Base-by-base conservation (phyloP, 2,113 vertebrate genomes). In the Paramormyrops kingsleyae region DNA sequence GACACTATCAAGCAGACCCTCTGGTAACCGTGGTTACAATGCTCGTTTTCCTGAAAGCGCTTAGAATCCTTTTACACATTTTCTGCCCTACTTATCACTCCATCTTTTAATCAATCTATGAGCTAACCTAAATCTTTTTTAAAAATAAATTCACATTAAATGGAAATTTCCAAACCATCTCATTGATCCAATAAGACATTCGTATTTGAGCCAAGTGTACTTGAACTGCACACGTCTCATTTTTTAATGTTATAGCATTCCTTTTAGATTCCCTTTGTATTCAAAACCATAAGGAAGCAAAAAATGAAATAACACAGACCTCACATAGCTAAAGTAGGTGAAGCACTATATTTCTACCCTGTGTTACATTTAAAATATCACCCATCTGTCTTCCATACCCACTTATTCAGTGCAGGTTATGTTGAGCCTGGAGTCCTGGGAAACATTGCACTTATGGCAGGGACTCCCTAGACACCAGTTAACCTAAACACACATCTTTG, bases 1-100 rank as follows among this genome's bases (percentile, higher is more conserved):
- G 87, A 88, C 91, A 89, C 91, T 87, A 91, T 93, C 86, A 66
- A 35, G n/a, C 44, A 44, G 74, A 87, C 59, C 42, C 19, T 91
- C 92, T 89, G 89, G 94, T 95, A 94, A 87, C 93, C 93, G 93
- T 94, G 94, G 94, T 93, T 93, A 95, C 94, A n/a, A 49, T 89
- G 91, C 90, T 93, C 92, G 27, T 77, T 50, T 35, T 17, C 17
- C 66, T 77, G 24, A 35, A 88, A 77, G 5, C 31, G 39, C 62
- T 31, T 74, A 15, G 24, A 31, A 50, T 39, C 49, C 27, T 53
- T 52, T 52, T 56, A 21, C 53, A 31, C 27, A 13, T 3, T 46
- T 21, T 85, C 44, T 39, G 46, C 24, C 49, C 44, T 31, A 87
- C 83, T 47, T 44, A 80, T 80, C 35, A 8, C 31, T 80, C 31